Base-by-base conservation (phyloP, 2,888 invertebrate genomes). In the Trissolcus brochymenae region DNA sequence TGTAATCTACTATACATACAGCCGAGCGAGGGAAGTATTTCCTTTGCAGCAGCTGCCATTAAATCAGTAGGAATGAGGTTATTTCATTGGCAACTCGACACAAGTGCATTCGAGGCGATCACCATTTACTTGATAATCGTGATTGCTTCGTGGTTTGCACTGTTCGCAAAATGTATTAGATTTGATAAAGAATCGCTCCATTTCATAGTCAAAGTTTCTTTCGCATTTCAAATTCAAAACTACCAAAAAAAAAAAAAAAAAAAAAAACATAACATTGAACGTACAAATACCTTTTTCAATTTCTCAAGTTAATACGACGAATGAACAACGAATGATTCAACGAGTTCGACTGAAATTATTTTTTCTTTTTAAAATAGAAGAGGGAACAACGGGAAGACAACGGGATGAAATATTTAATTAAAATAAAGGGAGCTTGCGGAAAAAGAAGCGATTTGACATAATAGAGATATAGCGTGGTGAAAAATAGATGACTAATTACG, bases 61-160 rank as follows among this genome's bases (percentile, higher is more conserved):
- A 75, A 73, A 65, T 76, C 68, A 70, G 72, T 61, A 79, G 78
- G 75, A 79, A 79, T 70, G 78, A 79, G 78, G 78, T 76, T 79
- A 76, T 76, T 79, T 67, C 78, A 79, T 79, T 79, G 78, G 72
- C 75, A 76, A 79, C 75, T 73, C 76, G 57, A 54, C 79, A 79
- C 78, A 76, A 79, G 75, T 75, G 78, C 68, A 72, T 72, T 76
- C 76, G 78, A 75, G 54, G 75, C 78, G 78, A 79, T 76, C 78
- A 79, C 75, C 78, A 72, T 76, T 79, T 79, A 76, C 72, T 79
- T 79, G 64, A 51, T 65, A 72, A 64, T 76, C 76, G 73, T 76
- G 79, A 79, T 79, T 76, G 76, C 76, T 76, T 79, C 66, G 79
- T 53, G 79, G 79, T 76, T 73, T 76, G 76, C 54, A 70, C 51